These are phyloP conservation scores for Schizaphis graminum DNA, from an alignment of 2,888 invertebrate species.

Conservation along the genomic window DNA sequence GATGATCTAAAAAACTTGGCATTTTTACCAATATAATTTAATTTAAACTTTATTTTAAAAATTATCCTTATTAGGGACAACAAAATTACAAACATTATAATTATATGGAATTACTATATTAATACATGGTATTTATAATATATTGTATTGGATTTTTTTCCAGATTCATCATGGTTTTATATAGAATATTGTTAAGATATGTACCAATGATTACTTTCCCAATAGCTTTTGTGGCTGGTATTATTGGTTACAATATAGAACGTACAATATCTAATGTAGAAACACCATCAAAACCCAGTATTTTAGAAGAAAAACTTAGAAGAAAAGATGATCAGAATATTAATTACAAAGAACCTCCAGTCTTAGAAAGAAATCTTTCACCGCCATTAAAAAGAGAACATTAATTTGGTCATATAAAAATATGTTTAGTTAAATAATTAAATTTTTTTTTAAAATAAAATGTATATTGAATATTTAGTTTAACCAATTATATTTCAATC, in stretches of 20 bases:
- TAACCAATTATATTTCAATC: not conserved
- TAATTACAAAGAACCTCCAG: conserved; percentile 23
- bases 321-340: conserved; percentile 27
- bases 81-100: not conserved
- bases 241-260: conserved; percentile 90
- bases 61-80: not conserved
- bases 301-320: conserved; percentile 58
- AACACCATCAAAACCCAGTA: conserved; percentile 70
- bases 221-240: conserved; percentile 84
- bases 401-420: not conserved
- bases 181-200: conserved; percentile 79
- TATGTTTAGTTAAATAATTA: conserved; percentile 2
- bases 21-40: not conserved
- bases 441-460: not conserved
- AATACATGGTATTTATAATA: not conserved
- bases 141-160: not conserved
- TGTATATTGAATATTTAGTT: not conserved
- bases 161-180: conserved; percentile 71
- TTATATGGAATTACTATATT: not conserved
- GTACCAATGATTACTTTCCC: conserved; percentile 87
- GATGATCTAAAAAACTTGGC: not conserved
- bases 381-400: conserved; percentile 44
- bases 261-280: conserved; percentile 75
- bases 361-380: conserved; percentile 58
- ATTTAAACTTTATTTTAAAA: not conserved